Base-by-base conservation (phyloP, 2,888 invertebrate species). In the Drosophila colorata region DNA sequence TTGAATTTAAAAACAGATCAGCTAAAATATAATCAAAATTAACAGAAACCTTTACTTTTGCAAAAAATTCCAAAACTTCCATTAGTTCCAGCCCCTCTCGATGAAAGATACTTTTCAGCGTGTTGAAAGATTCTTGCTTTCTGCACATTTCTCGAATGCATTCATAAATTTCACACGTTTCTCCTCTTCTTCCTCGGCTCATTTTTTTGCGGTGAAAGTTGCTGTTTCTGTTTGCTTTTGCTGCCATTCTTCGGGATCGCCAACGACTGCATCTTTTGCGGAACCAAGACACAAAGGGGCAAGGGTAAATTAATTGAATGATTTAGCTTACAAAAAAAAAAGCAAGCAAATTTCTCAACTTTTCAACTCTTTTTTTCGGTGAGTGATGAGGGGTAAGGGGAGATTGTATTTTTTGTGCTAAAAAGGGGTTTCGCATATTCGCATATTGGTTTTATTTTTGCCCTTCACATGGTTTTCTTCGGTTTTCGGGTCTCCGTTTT, bases 171-270 rank as follows among this genome's bases (percentile, higher is more conserved):
- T 87, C 75, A 68, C 87, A 84, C 87, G 78, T 58, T 83, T 69
- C 46, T 69, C 59, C 16, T 6, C 20, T 16, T 48, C 13, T 47
- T n/a, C 37, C 40, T 1, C 16, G 14, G 3, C 35, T 23, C 43
- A 44, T 33, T 44, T 57, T 57, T 68, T 60, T 82, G 87, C 74
- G 87, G 85, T 86, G 83, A 81, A 81, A 86, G 86, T 81, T 67
- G 78, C 31, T 40, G 57, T 57, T 86, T 83, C 77, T 77, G 78
- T 86, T 81, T 86, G 65, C 47, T 57, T 64, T 60, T 59, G 20
- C 56, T 20, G 13, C n/a, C 48, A 57, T 64, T 78, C 66, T 73
- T 69, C 20, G 4, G 2, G 11, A 40, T 43, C 57, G 41, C 40
- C 47, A 46, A 8, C 56, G 8, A 25, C 35, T 49, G 56, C 56